Percentiles rank a stretch among this genome's conserved stretches.
Conservation (phyloP, 2,113 vertebrate genomes). For the Nyctibius bracteatus region DNA sequence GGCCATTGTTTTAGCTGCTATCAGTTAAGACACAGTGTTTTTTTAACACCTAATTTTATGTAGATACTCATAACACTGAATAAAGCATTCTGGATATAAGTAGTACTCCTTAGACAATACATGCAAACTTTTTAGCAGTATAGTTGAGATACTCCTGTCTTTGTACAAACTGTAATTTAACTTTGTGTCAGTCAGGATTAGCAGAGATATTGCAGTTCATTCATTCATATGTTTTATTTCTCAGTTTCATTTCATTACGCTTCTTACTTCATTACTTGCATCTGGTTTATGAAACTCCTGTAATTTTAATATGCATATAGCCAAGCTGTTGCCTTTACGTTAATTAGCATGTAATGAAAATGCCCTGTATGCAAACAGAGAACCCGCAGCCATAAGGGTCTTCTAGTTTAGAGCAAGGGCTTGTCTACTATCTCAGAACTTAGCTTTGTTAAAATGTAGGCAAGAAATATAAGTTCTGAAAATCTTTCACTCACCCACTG, state of each 20-base stretch:
- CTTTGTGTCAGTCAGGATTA: neutral
- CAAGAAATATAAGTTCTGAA: neutral
- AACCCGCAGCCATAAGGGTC: neutral
- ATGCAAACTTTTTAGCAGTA: neutral
- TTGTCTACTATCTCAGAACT: neutral
- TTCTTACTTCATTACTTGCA: slow-evolving; percentile 8
- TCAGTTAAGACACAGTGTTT: neutral
- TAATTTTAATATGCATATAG: neutral
- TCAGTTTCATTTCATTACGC: neutral
- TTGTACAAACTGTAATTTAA: neutral
- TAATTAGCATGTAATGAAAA: neutral
- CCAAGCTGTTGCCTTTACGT: slow-evolving; percentile 12
- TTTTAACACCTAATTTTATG: neutral
- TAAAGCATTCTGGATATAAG: neutral
- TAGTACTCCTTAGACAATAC: neutral
- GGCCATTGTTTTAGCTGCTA: neutral
- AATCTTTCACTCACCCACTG: neutral
- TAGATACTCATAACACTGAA: neutral
- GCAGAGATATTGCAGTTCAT: neutral
- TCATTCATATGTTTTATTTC: neutral
- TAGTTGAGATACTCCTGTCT: neutral
- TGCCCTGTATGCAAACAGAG: neutral
- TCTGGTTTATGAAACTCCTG: neutral
- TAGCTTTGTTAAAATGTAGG: neutral
- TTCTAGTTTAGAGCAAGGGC: neutral